Conservation (phyloP, 2,797 vertebrate genomes). For the Furcifer pardalis region DNA sequence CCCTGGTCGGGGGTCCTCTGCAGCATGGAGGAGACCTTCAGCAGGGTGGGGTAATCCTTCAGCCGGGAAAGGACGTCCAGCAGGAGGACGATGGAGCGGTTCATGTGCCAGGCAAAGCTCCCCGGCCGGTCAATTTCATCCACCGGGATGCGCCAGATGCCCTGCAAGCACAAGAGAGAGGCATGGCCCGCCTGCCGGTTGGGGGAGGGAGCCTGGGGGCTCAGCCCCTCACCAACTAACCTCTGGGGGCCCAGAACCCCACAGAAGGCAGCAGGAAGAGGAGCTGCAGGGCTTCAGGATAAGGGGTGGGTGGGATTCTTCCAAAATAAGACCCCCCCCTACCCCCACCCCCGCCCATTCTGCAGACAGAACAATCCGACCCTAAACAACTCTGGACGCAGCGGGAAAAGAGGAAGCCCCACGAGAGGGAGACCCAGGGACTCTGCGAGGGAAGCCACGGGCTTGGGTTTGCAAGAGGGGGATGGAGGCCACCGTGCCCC, state of each 20-base stretch:
- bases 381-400: no score
- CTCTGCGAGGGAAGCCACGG: neutral
- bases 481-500: no score
- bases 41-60: slow-evolving; percentile 92
- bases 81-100: slow-evolving; percentile 95
- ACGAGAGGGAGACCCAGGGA: neutral
- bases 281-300: no score
- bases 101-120: slow-evolving; percentile 99
- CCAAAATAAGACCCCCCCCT: no score
- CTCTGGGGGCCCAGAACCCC: no score
- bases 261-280: no score
- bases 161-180: slow-evolving; percentile 75
- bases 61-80: slow-evolving; percentile 93
- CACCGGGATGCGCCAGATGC: slow-evolving; percentile 99
- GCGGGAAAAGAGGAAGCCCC: no score
- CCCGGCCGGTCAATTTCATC: slow-evolving; percentile 98
- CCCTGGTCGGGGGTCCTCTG: slow-evolving; percentile 99
- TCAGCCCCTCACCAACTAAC: neutral
- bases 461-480: no score
- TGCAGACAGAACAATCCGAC: no score
- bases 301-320: no score
- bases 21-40: slow-evolving; percentile 97
- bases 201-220: neutral
- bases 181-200: neutral
- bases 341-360: no score